Evolutionary conservation across 1,140 invertebrate species (phyloP).

Genomic region (Panulirus ornatus): DNA sequence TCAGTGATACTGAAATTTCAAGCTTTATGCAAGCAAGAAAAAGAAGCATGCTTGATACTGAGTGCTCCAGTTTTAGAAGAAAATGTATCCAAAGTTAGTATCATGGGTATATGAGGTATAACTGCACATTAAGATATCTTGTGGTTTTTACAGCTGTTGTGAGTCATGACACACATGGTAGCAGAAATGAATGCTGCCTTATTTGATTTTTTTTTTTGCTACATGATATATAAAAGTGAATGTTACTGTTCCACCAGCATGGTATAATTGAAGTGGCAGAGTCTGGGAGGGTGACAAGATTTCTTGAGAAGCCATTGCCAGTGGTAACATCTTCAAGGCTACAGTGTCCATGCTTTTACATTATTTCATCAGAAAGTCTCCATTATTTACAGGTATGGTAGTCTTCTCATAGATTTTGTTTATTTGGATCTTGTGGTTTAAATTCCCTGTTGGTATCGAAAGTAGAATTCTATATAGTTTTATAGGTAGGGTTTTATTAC

Average conservation of each 20-base stretch:
- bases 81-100: constrained; percentile 72
- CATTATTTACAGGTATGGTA: constrained; percentile 36
- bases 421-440: no score
- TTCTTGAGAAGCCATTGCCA: constrained; percentile 66
- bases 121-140: no score
- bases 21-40: constrained; percentile 1
- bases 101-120: no score
- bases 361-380: constrained; percentile 47
- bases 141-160: no score
- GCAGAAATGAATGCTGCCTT: not conserved
- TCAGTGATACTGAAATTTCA: constrained; percentile 42
- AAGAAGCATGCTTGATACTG: constrained; percentile 42
- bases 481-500: no score
- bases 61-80: constrained; percentile 70
- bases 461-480: no score
- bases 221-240: no score
- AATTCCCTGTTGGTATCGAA: no score
- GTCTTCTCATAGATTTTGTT: no score
- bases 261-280: constrained; percentile 62
- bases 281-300: constrained; percentile 17
- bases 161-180: no score
- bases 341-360: constrained; percentile 67
- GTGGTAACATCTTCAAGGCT: constrained; percentile 43
- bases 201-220: no score
- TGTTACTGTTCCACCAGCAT: constrained; percentile 27